Evolutionary conservation across 2,113 vertebrate genomes (phyloP).

Genomic region (Gambusia affinis): DNA sequence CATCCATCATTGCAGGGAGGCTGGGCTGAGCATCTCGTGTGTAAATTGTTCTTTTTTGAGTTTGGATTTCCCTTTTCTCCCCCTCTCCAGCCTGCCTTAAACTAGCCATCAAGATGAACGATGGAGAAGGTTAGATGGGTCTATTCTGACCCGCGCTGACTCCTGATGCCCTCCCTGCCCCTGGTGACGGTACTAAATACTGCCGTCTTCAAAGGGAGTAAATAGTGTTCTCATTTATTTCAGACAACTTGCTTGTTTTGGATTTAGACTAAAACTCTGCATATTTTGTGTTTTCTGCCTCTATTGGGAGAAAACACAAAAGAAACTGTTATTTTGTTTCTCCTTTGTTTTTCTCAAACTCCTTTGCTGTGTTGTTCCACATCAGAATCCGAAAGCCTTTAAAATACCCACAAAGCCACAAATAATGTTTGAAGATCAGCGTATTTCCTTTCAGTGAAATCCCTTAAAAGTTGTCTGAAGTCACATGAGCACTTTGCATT

Average conservation of each 20-base stretch:
- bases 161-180: slow-evolving; percentile 63
- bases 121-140: slow-evolving; percentile 79
- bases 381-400: slow-evolving; percentile 12
- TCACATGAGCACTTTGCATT: slow-evolving; percentile 9
- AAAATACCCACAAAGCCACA: slow-evolving; percentile 16
- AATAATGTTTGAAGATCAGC: slow-evolving; percentile 14
- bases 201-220: slow-evolving; percentile 68
- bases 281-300: background rate
- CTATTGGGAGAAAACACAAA: background rate
- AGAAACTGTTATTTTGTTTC: background rate
- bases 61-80: slow-evolving; percentile 28
- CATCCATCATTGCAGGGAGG: slow-evolving; percentile 76
- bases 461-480: slow-evolving; percentile 15
- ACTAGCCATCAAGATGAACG: slow-evolving; percentile 79
- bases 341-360: background rate
- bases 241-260: slow-evolving; percentile 50
- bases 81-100: slow-evolving; percentile 45
- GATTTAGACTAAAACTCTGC: slow-evolving; percentile 2
- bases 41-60: slow-evolving; percentile 33
- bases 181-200: slow-evolving; percentile 83
- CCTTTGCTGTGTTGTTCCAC: slow-evolving; percentile 12
- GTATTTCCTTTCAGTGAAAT: slow-evolving; percentile 10
- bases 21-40: slow-evolving; percentile 36
- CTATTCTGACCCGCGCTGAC: slow-evolving; percentile 69
- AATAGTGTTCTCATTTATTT: slow-evolving; percentile 72